Evolutionary conservation across 1,140 invertebrate species (phyloP).

Genomic region (Cydia pomonella): DNA sequence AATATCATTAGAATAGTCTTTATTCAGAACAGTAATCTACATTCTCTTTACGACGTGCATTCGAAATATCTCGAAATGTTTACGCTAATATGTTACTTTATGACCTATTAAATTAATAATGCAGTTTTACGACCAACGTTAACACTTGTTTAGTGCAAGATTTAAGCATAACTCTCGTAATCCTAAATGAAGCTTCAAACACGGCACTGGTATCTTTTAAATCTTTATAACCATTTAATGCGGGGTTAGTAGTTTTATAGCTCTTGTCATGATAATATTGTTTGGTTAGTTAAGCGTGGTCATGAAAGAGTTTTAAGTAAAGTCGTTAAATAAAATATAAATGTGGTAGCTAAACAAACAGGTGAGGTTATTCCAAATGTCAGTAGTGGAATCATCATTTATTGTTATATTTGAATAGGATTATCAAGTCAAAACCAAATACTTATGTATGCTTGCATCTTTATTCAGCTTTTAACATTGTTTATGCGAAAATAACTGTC

Average conservation of each 20-base stretch:
- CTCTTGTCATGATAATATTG: not conserved
- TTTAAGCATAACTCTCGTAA: constrained; percentile 20
- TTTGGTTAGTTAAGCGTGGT: constrained; percentile 1
- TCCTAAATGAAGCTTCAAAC: not conserved
- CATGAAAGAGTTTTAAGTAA: constrained; percentile 1
- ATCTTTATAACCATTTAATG: constrained; percentile 16
- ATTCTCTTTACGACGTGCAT: constrained; percentile 20
- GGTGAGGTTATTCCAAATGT: not conserved
- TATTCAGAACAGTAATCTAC: constrained; percentile 3
- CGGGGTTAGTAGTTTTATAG: constrained; percentile 20
- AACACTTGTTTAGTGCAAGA: constrained; percentile 31
- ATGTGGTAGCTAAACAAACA: not conserved
- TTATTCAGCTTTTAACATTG: too few relatives aligned
- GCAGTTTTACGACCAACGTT: constrained; percentile 1
- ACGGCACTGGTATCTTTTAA: constrained; percentile 16
- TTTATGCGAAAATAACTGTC: too few relatives aligned
- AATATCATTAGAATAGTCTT: not conserved
- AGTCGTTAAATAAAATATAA: not conserved
- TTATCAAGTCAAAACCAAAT: too few relatives aligned
- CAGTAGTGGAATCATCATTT: too few relatives aligned
- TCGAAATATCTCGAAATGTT: constrained; percentile 30
- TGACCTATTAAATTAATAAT: constrained; percentile 26
- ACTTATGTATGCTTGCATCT: too few relatives aligned
- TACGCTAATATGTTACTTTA: constrained; percentile 28
- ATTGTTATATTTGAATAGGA: too few relatives aligned